Conservation (phyloP, 2,888 invertebrate species). For the Cecidostiba fungosa region DNA sequence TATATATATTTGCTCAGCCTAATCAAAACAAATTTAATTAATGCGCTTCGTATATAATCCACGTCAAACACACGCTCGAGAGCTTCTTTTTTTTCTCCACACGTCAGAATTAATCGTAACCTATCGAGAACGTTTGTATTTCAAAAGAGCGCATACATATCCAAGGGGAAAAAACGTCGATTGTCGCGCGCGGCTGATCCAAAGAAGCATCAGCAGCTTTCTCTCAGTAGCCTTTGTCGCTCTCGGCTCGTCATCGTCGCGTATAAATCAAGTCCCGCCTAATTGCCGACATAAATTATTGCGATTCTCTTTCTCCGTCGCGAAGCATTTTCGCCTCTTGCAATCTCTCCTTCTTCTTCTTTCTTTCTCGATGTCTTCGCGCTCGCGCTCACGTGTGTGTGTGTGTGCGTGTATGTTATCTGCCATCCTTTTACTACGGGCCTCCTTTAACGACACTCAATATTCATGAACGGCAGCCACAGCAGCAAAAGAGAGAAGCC, state of each 20-base stretch:
- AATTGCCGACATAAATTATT: constrained; percentile 65
- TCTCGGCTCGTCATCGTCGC: constrained; percentile 55
- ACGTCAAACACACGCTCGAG: too few relatives aligned
- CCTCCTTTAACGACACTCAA: constrained; percentile 63
- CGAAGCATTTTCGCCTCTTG: constrained; percentile 54
- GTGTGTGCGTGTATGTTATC: constrained; percentile 21
- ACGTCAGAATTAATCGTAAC: too few relatives aligned
- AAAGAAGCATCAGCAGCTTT: background rate
- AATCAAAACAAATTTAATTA: too few relatives aligned
- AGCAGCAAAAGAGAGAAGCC: constrained; percentile 41
- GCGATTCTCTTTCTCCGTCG: constrained; percentile 55
- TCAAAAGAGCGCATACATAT: background rate
- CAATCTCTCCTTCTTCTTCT: constrained; percentile 24
- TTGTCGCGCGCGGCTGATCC: background rate
- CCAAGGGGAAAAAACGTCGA: background rate
- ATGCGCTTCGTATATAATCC: too few relatives aligned
- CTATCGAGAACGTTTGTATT: background rate
- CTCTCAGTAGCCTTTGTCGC: constrained; percentile 53
- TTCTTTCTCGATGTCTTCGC: background rate
- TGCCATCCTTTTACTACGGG: constrained; percentile 62
- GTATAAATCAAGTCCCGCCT: constrained; percentile 64
- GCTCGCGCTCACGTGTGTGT: too few relatives aligned
- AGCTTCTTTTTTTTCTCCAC: too few relatives aligned
- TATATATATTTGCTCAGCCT: too few relatives aligned
- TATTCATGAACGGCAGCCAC: constrained; percentile 59